Evolutionary conservation across 2,797 vertebrate genomes (phyloP).

Genomic region (Eospalax fontanierii): DNA sequence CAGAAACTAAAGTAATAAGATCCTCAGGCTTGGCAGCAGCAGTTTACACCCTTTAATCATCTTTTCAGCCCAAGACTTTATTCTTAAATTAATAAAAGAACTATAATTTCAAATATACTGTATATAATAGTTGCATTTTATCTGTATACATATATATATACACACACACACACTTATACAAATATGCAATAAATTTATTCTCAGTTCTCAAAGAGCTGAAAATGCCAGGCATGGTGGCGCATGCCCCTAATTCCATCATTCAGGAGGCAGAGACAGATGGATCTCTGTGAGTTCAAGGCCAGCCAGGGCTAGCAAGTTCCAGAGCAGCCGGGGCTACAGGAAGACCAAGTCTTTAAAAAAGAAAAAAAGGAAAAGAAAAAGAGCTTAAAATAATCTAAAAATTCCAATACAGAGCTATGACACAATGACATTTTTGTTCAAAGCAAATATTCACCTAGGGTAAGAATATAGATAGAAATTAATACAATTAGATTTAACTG

Average conservation of each 20-base stretch:
- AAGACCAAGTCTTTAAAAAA: too few species aligned
- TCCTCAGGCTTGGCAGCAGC: not conserved
- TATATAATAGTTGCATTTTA: not conserved
- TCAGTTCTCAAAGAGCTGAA: conserved; percentile 23
- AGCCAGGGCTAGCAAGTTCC: too few species aligned
- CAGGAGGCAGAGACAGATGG: too few species aligned
- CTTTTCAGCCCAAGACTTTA: not conserved
- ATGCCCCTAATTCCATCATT: too few species aligned
- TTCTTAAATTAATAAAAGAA: conserved; percentile 7
- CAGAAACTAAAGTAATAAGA: too few species aligned
- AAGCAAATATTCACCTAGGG: not conserved
- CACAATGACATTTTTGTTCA: conserved; percentile 45
- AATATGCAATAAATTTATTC: conserved; percentile 24
- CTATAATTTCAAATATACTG: conserved; percentile 40
- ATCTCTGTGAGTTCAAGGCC: too few species aligned
- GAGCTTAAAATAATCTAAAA: conserved; percentile 28
- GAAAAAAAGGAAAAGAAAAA: too few species aligned
- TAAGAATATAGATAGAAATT: conserved; percentile 38
- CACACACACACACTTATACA: too few species aligned
- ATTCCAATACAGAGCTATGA: not conserved
- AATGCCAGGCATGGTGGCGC: too few species aligned
- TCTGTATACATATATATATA: too few species aligned
- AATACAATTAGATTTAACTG: conserved; percentile 46
- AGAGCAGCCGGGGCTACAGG: too few species aligned
- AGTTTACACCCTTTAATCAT: too few species aligned